Base-by-base conservation (phyloP, 2,888 invertebrate genomes). In the Dorcus hopei region DNA sequence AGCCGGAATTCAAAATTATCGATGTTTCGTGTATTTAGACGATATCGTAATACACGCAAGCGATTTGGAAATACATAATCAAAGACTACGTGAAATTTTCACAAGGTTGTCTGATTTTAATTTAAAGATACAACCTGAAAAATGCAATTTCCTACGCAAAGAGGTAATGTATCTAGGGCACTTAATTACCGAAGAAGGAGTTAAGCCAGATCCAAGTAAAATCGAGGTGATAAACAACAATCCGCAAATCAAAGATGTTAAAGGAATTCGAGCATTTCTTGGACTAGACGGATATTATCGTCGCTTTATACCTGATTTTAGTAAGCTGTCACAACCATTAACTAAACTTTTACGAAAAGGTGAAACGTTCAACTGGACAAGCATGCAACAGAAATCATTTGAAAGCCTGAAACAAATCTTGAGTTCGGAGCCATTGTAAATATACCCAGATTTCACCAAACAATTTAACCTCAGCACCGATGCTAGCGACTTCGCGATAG, bases 251-350 rank as follows among this genome's bases (percentile, higher is more conserved):
- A 61, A 62, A 43, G 52, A 14, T 43, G 38, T 43, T n/a, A 61
- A 47, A 49, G 41, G 58, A 23, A 64, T 64, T 11, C 62, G 60
- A 64, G 39, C 58, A n/a, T 78, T 77, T 52, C 38, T 76, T 33
- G 76, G 75, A 4, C 42, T 78, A 16, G 51, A 68, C 0, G 72
- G 72, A 0, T 77, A 77, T 54, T 77, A 78, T 43, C 40, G 75
- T 9, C 68, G 69, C 56, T 78, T 78, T 52, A 77, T 79, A 1
- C 51, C 61, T 26, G 56, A 73, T 8, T 77, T 74, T 52, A 62
- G 71, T 0, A 64, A 66, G 53, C 55, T 70, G 2, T 65, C 73
- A 3, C 62, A 67, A 61, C 72, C 71, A 1, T 47, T 74, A 39
- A 70, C 70, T 19, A 45, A 19, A 33, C 49, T 57, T 16, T 61